Conservation (phyloP, 2,888 invertebrate species). For the Pristionchus arcanus region DNA sequence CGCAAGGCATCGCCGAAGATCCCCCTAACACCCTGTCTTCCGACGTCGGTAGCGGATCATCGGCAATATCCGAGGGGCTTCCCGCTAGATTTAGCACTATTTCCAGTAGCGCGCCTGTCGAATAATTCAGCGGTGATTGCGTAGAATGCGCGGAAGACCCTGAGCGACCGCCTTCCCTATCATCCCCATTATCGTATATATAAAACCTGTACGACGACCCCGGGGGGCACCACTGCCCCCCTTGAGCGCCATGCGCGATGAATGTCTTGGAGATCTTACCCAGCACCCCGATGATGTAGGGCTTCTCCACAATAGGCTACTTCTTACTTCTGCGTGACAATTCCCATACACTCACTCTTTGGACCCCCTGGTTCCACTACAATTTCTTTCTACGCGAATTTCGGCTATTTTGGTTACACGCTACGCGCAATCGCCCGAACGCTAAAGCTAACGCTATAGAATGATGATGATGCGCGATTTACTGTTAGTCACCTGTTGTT, state of each 20-base stretch:
- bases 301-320: not conserved
- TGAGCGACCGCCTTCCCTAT: not conserved
- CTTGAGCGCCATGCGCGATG: not conserved
- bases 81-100: not conserved
- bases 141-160: not conserved
- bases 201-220: not conserved
- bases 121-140: not conserved
- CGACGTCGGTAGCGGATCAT: slow-evolving; percentile 4
- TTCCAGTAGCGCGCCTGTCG: not conserved
- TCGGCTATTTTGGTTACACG: not conserved
- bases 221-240: not conserved
- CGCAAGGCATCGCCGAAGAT: not conserved
- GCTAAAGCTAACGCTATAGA: not conserved
- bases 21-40: not conserved
- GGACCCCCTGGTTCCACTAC: slow-evolving; percentile 28
- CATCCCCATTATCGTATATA: not conserved
- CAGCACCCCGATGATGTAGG: not conserved
- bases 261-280: not conserved
- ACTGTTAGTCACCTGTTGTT: not conserved
- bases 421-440: not conserved
- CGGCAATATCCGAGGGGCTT: not conserved
- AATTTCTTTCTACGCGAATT: not conserved
- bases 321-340: not conserved
- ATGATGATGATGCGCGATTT: not conserved
- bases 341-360: too few relatives aligned